Base-by-base conservation (phyloP, 1,140 invertebrate species). In the Brachionus paranguensis region DNA sequence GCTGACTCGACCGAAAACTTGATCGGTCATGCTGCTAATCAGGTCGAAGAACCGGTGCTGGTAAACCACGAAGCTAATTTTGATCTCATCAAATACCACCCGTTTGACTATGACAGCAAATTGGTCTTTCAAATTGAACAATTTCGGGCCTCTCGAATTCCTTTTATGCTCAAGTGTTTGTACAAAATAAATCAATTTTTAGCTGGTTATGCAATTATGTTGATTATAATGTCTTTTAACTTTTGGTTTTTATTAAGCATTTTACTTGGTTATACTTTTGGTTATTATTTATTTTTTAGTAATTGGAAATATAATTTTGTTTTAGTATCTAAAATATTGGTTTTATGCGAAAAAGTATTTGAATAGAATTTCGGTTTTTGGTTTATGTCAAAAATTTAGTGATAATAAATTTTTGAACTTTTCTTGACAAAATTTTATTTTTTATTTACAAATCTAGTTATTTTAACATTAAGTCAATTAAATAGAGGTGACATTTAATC, bases 81-180 rank as follows among this genome's bases (percentile, higher is more conserved):
- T 72, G 68, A 72, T 72, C 37, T 72, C 12, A 41, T 72, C 4
- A 72, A 72, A 72, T 72, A 72, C n/a, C 68, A 72, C 43, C 68
- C 68, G 20, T 72, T 72, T 43, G 68, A 43, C 37, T 43, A 43
- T 17, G 37, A 72, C 17, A 43, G 37, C 8, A 43, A 72, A 72
- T 43, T 72, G 10, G 17, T 43, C 7, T 72, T 72, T 72, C 68
- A 72, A 72, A 72, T 72, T 17, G 37, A 41, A 8, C 68, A 72
- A 41, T 72, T 72, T 72, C 68, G 37, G 20, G 10, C 17, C n/a
- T 17, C 2, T 41, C 11, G n/a, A 72, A 17, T 72, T 1, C 37
- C 68, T n/a, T 41, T 72, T n/a, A 11, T 72, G 33, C 68, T 72
- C 14, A 72, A 72, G 43, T 43, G 33, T 17, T 41, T 72, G 41